These are phyloP conservation scores for Okapia johnstoni DNA, from an alignment of 2,113 vertebrate genomes.

Conservation along the genomic window DNA sequence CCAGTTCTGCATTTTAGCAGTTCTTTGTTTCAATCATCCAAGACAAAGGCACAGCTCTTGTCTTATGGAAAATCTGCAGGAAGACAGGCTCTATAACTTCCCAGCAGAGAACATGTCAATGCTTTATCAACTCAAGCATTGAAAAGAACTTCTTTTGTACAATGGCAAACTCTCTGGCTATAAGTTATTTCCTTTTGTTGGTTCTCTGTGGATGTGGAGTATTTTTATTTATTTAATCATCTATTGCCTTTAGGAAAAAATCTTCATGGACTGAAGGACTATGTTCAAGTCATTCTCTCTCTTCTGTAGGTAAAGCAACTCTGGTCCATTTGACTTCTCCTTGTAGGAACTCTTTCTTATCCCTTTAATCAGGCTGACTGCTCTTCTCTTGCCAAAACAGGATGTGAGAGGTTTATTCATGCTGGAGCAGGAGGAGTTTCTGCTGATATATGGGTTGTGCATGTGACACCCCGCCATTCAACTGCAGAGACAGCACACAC, in stretches of 20 bases:
- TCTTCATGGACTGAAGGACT: background rate
- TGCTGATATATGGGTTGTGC: background rate
- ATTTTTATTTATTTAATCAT: background rate
- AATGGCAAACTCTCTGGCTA: background rate
- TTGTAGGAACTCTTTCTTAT: background rate
- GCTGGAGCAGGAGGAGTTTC: background rate
- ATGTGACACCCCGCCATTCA: background rate
- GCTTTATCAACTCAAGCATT: background rate
- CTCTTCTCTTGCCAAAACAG: background rate
- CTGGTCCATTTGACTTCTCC: background rate
- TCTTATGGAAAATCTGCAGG: background rate
- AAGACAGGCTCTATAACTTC: background rate
- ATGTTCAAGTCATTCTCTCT: background rate
- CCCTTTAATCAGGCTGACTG: background rate
- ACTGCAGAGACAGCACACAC: background rate
- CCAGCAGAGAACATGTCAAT: background rate
- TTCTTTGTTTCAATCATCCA: background rate
- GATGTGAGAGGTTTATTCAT: background rate
- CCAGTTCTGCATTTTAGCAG: background rate
- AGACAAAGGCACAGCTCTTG: background rate
- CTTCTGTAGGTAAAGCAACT: background rate
- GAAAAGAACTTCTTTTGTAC: background rate
- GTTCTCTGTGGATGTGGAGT: background rate
- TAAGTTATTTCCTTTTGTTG: background rate
- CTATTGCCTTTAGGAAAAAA: background rate